Evolutionary conservation across 2,797 vertebrate genomes (phyloP).

Genomic region (Lithobates pipiens): DNA sequence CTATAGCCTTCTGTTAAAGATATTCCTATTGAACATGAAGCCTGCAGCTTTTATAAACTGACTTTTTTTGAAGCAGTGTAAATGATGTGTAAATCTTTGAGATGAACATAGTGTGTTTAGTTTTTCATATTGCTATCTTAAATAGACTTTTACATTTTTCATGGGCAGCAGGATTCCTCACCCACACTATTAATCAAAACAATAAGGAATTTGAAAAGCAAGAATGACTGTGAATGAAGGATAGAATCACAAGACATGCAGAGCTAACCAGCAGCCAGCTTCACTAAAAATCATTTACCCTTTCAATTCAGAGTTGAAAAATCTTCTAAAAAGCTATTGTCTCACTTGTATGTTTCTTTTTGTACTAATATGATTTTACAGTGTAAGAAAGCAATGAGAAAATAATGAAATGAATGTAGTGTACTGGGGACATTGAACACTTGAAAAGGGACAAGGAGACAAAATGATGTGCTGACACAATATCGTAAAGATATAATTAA

Average conservation of each 20-base stretch:
- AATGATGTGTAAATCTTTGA: conserved; percentile 53
- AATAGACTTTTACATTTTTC: conserved; percentile 47
- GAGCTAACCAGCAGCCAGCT: conserved; percentile 24
- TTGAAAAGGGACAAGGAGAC: not conserved
- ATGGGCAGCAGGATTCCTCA: conserved; percentile 47
- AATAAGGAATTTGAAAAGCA: conserved; percentile 36
- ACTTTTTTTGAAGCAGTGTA: conserved; percentile 34
- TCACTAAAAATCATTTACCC: conserved; percentile 32
- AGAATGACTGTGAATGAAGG: conserved; percentile 22
- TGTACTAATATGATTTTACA: not conserved
- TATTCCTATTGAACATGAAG: conserved; percentile 11
- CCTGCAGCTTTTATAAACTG: conserved; percentile 8
- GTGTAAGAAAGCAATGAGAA: not conserved
- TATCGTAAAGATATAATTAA: not conserved
- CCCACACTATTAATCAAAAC: conserved; percentile 53
- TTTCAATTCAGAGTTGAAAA: conserved; percentile 27
- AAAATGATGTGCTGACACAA: not conserved
- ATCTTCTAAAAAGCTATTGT: not conserved
- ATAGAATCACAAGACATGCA: conserved; percentile 5
- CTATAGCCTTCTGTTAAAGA: not conserved
- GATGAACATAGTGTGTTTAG: conserved; percentile 37
- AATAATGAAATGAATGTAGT: conserved; percentile 2
- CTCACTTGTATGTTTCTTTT: not conserved
- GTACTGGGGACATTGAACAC: not conserved
- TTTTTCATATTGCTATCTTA: conserved; percentile 39